Evolutionary conservation across 2,113 vertebrate genomes (phyloP).

Genomic region (Aegypius monachus): DNA sequence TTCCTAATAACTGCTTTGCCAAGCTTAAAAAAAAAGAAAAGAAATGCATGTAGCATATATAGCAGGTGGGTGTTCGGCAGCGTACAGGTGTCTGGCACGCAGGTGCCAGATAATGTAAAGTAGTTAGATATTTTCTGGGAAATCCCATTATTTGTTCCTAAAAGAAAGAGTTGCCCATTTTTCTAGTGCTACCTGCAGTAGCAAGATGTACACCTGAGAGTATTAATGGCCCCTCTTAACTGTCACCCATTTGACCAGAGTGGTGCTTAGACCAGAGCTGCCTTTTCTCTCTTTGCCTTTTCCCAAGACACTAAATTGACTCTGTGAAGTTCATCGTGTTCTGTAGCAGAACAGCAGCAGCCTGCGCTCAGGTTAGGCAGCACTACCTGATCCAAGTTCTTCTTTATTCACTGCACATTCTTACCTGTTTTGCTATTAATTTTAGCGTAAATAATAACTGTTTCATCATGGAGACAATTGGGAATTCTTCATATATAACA

Average conservation of each 20-base stretch:
- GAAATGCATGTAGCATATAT: neutral
- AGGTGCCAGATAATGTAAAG: neutral
- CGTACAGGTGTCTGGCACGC: constrained; percentile 20
- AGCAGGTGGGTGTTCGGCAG: constrained; percentile 42
- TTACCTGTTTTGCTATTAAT: neutral
- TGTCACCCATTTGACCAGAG: neutral
- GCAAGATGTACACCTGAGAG: neutral
- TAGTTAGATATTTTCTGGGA: neutral
- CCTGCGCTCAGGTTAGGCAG: neutral
- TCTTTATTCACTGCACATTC: neutral
- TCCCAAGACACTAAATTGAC: neutral
- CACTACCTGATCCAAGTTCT: neutral
- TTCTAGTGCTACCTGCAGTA: neutral
- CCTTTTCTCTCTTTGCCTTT: neutral
- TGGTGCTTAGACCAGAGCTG: neutral
- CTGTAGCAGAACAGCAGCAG: neutral
- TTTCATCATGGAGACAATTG: neutral
- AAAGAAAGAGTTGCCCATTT: neutral
- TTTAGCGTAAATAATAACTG: neutral
- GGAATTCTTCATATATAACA: neutral
- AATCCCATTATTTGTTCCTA: neutral
- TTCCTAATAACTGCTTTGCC: constrained; percentile 44
- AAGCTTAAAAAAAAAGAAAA: neutral
- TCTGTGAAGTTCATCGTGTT: neutral
- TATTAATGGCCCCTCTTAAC: neutral